Evolutionary conservation across 2,113 vertebrate species (phyloP), one percentile per base, ranked within the genome.

Genomic region (Oreochromis spilurus): DNA sequence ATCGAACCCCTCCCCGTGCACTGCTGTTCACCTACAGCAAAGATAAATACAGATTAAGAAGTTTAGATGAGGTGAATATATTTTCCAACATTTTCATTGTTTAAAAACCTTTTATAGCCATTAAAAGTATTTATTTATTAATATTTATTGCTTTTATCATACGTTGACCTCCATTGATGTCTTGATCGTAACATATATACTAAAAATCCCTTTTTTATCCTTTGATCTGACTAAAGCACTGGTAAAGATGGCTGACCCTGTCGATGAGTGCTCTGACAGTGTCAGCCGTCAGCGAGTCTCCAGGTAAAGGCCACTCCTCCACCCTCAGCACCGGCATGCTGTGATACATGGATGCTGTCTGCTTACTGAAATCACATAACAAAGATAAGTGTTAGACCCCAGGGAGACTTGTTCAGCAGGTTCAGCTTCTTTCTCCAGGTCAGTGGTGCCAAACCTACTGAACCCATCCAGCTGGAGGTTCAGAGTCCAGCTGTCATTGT

Each of bases 221-320:
- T 17, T 48, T 26, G 14, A 48, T 48, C 43, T 75, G 43, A 75
- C 9, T 75, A 75, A 29, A 29, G 40, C 70, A 48, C 9, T 26
- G 10, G 17, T 43, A 24, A 75, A 62, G 16, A 2, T 26, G 43
- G 87, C 96, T 84, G 96, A 99, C 98, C 97, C 98, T 97, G 96
- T 98, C 97, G 72, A 99, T 94, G 77, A 99, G 96, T 6, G 97
- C 97, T 93, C 97, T 95, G 80, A 97, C 97, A 2, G 94, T 90
- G 55, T 98, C 97, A 5, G 97, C 96, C 7, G 97, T 97, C 94
- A 98, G 96, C 4, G 96, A 96, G 84, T 99, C 97, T 79, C 93
- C 96, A 6, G 95, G 95, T 87, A 98, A 91, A 31, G 97, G 97
- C 97, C 97, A 99, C 94, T 99, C 98, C 94, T 99, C 98, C 93